These are phyloP conservation scores for Dipodomys merriami DNA, from an alignment of 2,113 vertebrate genomes.

Conservation along the genomic window DNA sequence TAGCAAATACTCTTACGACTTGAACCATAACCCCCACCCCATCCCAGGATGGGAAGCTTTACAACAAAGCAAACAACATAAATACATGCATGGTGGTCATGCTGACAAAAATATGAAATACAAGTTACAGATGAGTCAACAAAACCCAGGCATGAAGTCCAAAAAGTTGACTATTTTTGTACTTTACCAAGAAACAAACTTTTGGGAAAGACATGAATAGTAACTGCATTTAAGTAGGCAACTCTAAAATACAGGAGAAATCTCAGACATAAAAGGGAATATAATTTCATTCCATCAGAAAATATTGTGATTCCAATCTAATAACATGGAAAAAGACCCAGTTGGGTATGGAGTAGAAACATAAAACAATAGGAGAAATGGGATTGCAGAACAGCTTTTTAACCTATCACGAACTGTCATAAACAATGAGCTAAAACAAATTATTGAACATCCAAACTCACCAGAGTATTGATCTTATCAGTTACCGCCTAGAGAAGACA, in stretches of 20 bases:
- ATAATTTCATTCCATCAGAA: background rate
- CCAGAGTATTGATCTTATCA: background rate
- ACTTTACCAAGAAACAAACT: background rate
- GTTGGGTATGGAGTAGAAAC: background rate
- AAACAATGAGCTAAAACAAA: background rate
- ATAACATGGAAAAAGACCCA: background rate
- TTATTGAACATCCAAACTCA: background rate
- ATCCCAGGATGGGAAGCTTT: background rate
- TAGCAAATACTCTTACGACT: too few relatives aligned
- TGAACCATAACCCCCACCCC: too few relatives aligned
- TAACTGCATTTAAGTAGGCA: background rate
- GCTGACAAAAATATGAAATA: background rate
- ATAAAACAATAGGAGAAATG: background rate
- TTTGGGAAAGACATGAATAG: background rate
- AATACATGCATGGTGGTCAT: background rate
- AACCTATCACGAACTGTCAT: background rate
- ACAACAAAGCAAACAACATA: conserved; percentile 20
- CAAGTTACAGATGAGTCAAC: background rate
- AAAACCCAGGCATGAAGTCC: background rate
- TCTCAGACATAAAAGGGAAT: background rate
- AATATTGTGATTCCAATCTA: background rate
- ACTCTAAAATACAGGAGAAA: background rate
- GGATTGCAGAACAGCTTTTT: background rate
- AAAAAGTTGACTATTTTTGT: background rate
- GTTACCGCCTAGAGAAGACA: background rate